Evolutionary conservation across 2,113 vertebrate genomes (phyloP), one percentile per base, ranked within the genome.

Genomic region (Forbesichthys agassizii): DNA sequence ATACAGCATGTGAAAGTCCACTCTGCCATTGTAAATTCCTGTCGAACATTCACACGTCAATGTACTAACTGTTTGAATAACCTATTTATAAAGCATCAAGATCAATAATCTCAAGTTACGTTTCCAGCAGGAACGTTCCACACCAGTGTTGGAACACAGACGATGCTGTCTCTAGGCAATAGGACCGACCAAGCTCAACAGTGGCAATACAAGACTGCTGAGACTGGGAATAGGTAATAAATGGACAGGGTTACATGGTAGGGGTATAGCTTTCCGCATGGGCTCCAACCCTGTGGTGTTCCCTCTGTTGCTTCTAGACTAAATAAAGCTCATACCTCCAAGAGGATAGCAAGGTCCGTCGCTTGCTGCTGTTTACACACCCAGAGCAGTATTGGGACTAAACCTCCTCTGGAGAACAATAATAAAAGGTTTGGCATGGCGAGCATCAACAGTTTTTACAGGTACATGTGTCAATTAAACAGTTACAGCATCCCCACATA

Each of bases 261-360:
- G 55, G 47, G 46, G 51, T 54, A 33, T 59, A 73, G 49, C 16
- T 71, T 77, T 66, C 71, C 66, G 33, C 66, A 18, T 59, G 27
- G 9, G 36, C 33, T 57, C 16, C 61, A 68, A 33, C 52, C 36
- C 54, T 42, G 27, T 54, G 59, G 14, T 66, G 64, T 74, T 62
- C 48, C 77, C 20, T 71, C 68, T 9, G 33, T 55, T 78, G 71
- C 73, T 52, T 73, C 78, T 54, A 87, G 74, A 79, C 68, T 83
- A 89, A 90, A 88, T 85, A 88, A 88, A 83, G 75, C 52, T 54
- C 57, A 58, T 46, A 69, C 36, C 36, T 42, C 84, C 70, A 71
- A 86, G 42, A 33, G 76, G 77, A 78, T 78, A 66, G 75, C 66
- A 79, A 75, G 79, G 63, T 86, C 63, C 66, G 72, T 64, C 0